Percentiles rank a stretch among this genome's conserved stretches.
Conservation (phyloP, 2,113 vertebrate species). For the Neogobius melanostomus region DNA sequence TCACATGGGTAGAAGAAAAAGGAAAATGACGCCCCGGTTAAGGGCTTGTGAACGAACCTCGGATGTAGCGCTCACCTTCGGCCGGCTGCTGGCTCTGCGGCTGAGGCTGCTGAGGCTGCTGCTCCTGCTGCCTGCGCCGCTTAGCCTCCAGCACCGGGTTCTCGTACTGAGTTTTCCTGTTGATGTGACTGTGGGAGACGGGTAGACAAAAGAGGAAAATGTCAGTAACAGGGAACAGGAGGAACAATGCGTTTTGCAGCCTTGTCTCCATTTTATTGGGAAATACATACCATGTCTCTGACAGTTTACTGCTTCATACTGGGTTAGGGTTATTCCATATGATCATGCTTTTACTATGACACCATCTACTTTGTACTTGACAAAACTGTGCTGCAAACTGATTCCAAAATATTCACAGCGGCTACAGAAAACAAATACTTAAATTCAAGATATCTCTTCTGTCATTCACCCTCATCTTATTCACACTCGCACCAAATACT, state of each 20-base stretch:
- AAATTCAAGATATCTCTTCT: no score
- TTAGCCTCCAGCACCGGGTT: slow-evolving; percentile 97
- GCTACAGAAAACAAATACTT: not conserved
- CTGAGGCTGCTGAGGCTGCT: slow-evolving; percentile 79
- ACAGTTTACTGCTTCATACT: no score
- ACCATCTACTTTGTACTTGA: no score
- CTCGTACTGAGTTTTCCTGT: slow-evolving; percentile 99
- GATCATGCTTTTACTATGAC: no score
- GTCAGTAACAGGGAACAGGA: not conserved
- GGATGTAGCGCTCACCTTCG: slow-evolving; percentile 87
- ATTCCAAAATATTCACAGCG: not conserved
- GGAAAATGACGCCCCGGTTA: slow-evolving; percentile 64
- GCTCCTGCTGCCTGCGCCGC: slow-evolving; percentile 91
- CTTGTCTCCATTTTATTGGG: no score
- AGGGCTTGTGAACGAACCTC: slow-evolving; percentile 71
- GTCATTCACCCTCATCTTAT: no score
- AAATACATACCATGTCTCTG: no score
- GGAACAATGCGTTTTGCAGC: not conserved
- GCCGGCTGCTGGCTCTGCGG: slow-evolving; percentile 82
- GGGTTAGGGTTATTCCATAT: no score
- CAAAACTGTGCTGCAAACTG: not conserved
- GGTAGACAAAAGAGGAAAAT: slow-evolving; percentile 13
- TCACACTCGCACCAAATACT: no score
- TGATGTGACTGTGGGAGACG: slow-evolving; percentile 87
- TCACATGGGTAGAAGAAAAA: slow-evolving; percentile 59